phyloP scores from a whole-genome alignment of 2,888 invertebrate species.

The Synanthedon formicaeformis region DNA sequence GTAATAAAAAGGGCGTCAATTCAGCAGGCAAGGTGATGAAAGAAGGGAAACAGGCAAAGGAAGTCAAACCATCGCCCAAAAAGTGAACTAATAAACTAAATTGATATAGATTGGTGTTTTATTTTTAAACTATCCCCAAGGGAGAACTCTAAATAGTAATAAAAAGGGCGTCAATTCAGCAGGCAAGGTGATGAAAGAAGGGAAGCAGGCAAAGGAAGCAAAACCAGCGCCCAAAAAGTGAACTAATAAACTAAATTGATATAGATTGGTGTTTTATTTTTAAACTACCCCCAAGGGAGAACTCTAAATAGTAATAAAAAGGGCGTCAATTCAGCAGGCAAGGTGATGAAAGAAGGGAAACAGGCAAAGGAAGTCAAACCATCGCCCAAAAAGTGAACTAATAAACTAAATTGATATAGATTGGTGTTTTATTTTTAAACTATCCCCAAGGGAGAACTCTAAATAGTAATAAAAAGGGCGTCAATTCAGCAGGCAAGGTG shows the following conservation, averaged over 20 bases:
- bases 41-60: conserved; percentile 18
- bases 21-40: conserved; percentile 11
- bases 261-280: conserved; percentile 5
- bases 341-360: conserved; percentile 12
- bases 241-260: conserved; percentile 16
- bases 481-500: conserved; percentile 17
- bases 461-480: no score
- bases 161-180: conserved; percentile 17
- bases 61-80: conserved; percentile 25
- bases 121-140: no score
- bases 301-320: no score
- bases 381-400: conserved; percentile 33
- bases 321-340: conserved; percentile 18
- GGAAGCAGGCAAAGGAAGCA: conserved; percentile 18
- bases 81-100: conserved; percentile 28
- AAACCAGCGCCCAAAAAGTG: conserved; percentile 36
- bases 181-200: conserved; percentile 10
- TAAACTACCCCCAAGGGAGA: no score
- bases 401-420: conserved; percentile 13
- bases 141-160: no score
- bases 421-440: conserved; percentile 6
- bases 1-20: no score
- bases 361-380: conserved; percentile 19
- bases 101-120: conserved; percentile 6
- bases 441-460: no score